A percentile compares a stretch with the other conserved stretches of the same genome.
These are phyloP conservation scores for Oxycera nigricornis DNA, from an alignment of 2,888 invertebrate species.

Conservation along the genomic window DNA sequence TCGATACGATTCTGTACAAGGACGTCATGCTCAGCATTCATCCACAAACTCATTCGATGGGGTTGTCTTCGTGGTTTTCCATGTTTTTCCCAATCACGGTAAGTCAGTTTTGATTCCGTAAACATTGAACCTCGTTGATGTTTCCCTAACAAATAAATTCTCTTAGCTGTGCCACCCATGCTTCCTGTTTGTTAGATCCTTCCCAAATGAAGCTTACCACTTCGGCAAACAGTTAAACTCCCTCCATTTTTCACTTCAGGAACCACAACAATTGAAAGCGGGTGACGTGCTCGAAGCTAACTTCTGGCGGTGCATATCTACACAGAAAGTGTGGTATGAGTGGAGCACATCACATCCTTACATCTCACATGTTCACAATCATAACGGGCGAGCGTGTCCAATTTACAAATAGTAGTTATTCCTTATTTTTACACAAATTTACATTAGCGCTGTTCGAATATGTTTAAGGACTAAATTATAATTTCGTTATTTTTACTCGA, in stretches of 20 bases:
- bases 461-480: too few relatives aligned
- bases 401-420: slow-evolving; percentile 45
- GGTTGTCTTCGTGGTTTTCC: slow-evolving; percentile 99
- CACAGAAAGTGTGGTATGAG: slow-evolving; percentile 94
- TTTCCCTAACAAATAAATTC: too few relatives aligned
- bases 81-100: slow-evolving; percentile 90
- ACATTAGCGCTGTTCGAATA: not conserved
- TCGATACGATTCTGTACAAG: slow-evolving; percentile 86
- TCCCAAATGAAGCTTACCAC: not conserved
- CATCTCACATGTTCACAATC: slow-evolving; percentile 56
- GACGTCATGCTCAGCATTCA: slow-evolving; percentile 87
- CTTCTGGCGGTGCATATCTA: slow-evolving; percentile 84
- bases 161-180: not conserved
- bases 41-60: slow-evolving; percentile 85
- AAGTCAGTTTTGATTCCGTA: slow-evolving; percentile 51
- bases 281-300: slow-evolving; percentile 78
- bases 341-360: slow-evolving; percentile 70
- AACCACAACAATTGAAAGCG: slow-evolving; percentile 67
- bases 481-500: too few relatives aligned
- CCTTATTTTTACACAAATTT: not conserved
- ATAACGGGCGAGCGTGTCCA: slow-evolving; percentile 54
- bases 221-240: not conserved
- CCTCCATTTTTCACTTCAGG: slow-evolving; percentile 50
- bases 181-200: not conserved
- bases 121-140: too few relatives aligned